Evolutionary conservation across 2,888 invertebrate genomes (phyloP).

Genomic region (Morpho helenor): DNA sequence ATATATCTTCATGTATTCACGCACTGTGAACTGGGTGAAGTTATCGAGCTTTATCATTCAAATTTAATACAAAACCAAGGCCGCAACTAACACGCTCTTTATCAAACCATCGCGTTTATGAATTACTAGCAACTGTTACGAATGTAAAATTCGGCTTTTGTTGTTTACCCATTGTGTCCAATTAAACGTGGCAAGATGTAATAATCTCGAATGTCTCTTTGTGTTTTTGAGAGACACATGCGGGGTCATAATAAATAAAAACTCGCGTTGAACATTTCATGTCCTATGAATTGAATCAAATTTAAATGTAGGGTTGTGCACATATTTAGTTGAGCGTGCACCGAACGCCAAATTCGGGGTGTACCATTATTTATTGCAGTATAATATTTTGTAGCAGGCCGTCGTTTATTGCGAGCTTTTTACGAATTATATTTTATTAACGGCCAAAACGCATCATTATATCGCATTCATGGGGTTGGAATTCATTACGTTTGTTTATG

Average conservation of each 20-base stretch:
- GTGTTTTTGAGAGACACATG: constrained; percentile 69
- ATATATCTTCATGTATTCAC: constrained; percentile 76
- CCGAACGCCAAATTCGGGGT: constrained; percentile 70
- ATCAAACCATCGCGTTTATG: constrained; percentile 33
- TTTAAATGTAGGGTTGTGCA: constrained; percentile 71
- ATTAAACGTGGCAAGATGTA: constrained; percentile 75
- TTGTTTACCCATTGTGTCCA: constrained; percentile 73
- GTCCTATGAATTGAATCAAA: constrained; percentile 66
- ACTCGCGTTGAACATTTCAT: constrained; percentile 48
- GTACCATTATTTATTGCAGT: constrained; percentile 75
- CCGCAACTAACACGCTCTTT: constrained; percentile 62
- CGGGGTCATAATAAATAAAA: constrained; percentile 72
- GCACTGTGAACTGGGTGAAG: constrained; percentile 46
- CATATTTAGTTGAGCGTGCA: constrained; percentile 61
- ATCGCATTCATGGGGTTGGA: constrained; percentile 65
- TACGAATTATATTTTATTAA: constrained; percentile 72
- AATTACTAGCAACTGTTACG: constrained; percentile 66
- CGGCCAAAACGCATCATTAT: constrained; percentile 66
- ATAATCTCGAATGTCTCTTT: constrained; percentile 74
- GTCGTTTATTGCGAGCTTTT: constrained; percentile 66
- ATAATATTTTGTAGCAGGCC: constrained; percentile 73
- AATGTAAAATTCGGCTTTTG: constrained; percentile 62
- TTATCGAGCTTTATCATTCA: constrained; percentile 70
- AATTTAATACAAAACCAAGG: constrained; percentile 63
- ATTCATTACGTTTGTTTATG: constrained; percentile 68